Percentiles rank a stretch among this genome's conserved stretches.
These are phyloP conservation scores for Sprattus sprattus DNA, from an alignment of 2,113 vertebrate genomes.

Conservation along the genomic window DNA sequence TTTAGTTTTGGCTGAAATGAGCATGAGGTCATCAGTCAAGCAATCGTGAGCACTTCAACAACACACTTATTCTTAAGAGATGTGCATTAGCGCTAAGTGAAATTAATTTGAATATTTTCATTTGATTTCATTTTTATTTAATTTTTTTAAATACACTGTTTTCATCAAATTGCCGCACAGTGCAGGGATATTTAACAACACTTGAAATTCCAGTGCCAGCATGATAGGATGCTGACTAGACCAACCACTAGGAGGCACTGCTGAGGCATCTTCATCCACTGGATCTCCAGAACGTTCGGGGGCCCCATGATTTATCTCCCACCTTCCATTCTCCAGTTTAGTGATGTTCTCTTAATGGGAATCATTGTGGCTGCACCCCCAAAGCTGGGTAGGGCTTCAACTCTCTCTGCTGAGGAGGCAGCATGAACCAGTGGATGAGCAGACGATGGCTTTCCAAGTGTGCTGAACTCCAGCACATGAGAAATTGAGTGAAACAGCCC, in stretches of 20 bases:
- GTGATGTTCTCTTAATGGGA: neutral
- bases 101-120: too few relatives aligned
- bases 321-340: neutral
- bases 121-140: too few relatives aligned
- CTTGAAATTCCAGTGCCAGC: neutral
- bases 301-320: neutral
- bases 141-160: neutral
- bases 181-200: neutral
- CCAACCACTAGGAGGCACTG: neutral
- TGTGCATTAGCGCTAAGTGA: too few relatives aligned
- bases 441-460: neutral
- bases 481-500: neutral
- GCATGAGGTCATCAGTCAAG: conserved; percentile 1
- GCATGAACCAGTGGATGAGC: neutral
- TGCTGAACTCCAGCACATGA: neutral
- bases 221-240: neutral
- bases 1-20: neutral
- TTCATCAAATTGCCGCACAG: neutral
- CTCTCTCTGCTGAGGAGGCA: neutral
- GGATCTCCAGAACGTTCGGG: neutral
- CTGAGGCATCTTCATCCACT: neutral
- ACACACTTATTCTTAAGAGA: neutral
- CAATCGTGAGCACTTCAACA: neutral
- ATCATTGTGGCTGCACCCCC: neutral
- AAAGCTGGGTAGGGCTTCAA: neutral